Evolutionary conservation across 2,113 vertebrate genomes (phyloP), one percentile per base, ranked within the genome.

Genomic region (Manacus vitellinus): DNA sequence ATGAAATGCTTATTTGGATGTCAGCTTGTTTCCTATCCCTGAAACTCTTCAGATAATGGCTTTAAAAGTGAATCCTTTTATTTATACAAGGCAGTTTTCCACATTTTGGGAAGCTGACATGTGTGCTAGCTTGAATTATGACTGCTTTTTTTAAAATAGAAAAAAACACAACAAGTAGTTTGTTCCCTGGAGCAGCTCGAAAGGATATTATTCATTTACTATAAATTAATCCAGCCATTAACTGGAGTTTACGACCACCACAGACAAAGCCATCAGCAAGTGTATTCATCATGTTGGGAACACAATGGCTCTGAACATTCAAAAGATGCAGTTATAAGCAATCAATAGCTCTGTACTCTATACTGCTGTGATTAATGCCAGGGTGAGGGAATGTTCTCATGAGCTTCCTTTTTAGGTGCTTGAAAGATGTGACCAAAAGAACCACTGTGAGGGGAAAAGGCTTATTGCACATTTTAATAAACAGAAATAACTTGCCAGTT

Each of bases 141-240:
- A 88, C 63, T 77, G 52, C 10, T 88, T 66, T 95, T 95, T 93
- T 77, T 10, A 39, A 94, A 90, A 28, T 4, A 70, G 33, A 74
- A 90, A 85, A 90, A 90, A 85, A 59, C 12, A 28, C 0, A 11
- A 49, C 55, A 77, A 70, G 35, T 67, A 72, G 70, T 92, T 94
- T 91, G 44, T 87, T 91, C 90, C 54, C 68, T 74, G 35, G 33
- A 78, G 93, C 0, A 4, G 35, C 37, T 46, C 7, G 1, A 94
- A 91, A 90, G 28, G 41, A 77, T 92, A 95, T 89, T 89, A 90
- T 80, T 94, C 65, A 88, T 93, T 96, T 96, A 91, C 88, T 89
- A 76, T 59, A 89, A 85, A 96, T 92, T 92, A 96, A 93, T 96
- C 91, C 92, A 95, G 55, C 79, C 88, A 95, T 93, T 94, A 93